A percentile compares a stretch with the other conserved stretches of the same genome.
phyloP scores from a whole-genome alignment of 2,797 vertebrate species.

The Cuculus canorus region DNA sequence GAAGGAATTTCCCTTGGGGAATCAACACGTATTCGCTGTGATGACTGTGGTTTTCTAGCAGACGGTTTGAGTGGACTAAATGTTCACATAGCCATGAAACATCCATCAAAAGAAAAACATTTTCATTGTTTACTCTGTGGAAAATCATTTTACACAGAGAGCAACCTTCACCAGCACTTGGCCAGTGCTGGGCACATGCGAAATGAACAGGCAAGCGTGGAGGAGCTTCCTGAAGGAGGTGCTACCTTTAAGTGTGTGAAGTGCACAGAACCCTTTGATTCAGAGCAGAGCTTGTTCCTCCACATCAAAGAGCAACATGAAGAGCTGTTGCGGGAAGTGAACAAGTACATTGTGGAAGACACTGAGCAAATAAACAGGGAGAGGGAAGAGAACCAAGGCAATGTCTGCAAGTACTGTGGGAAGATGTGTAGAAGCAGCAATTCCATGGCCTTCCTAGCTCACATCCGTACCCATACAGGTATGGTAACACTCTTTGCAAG shows the following conservation, averaged over 20 bases:
- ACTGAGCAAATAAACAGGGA: slow-evolving; percentile 98
- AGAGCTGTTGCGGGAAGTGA: slow-evolving; percentile 94
- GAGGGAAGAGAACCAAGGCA: slow-evolving; percentile 96
- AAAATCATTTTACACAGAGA: slow-evolving; percentile 97
- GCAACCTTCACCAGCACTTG: slow-evolving; percentile 97
- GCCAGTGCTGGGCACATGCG: slow-evolving; percentile 91
- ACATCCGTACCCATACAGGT: slow-evolving; percentile 98
- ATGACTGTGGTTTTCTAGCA: slow-evolving; percentile 96
- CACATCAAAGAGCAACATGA: slow-evolving; percentile 99
- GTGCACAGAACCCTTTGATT: slow-evolving; percentile 92
- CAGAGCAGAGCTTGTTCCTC: slow-evolving; percentile 93
- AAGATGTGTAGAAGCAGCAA: slow-evolving; percentile 99
- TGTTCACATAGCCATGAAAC: slow-evolving; percentile 99
- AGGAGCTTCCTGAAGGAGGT: slow-evolving; percentile 93
- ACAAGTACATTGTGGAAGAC: slow-evolving; percentile 97
- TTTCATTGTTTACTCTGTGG: slow-evolving; percentile 97
- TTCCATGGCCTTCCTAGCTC: slow-evolving; percentile 97
- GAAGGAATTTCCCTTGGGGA: slow-evolving; percentile 72
- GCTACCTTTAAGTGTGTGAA: slow-evolving; percentile 96
- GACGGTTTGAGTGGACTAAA: slow-evolving; percentile 95
- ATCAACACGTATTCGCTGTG: slow-evolving; percentile 87
- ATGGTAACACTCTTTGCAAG: slow-evolving; percentile 28
- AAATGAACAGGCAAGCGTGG: slow-evolving; percentile 93
- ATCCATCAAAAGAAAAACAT: slow-evolving; percentile 95
- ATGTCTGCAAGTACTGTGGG: slow-evolving; percentile 94